phyloP scores from a whole-genome alignment of 2,797 vertebrate genomes.

The Oceanodroma leucorhoa region DNA sequence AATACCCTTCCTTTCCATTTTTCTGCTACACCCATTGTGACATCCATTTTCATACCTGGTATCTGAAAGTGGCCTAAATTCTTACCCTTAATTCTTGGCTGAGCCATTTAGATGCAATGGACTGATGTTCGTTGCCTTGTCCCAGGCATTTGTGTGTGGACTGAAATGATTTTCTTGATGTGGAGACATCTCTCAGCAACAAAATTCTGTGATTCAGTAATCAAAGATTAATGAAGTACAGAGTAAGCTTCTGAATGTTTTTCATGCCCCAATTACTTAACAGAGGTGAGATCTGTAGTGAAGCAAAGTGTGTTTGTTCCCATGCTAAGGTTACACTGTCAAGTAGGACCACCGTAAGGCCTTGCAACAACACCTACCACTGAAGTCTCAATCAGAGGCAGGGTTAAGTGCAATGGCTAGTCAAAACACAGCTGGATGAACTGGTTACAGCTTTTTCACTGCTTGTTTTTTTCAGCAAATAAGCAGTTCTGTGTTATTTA shows the following conservation, averaged over 20 bases:
- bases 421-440: background rate
- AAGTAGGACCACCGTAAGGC: background rate
- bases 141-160: background rate
- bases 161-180: background rate
- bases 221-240: constrained; percentile 28
- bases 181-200: background rate
- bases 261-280: background rate
- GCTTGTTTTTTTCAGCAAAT: background rate
- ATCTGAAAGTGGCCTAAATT: background rate
- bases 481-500: background rate
- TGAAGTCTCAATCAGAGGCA: background rate
- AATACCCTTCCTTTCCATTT: background rate
- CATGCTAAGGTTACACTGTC: background rate
- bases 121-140: background rate
- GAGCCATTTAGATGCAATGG: background rate
- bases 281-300: background rate
- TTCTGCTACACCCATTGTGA: background rate
- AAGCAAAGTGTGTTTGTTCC: background rate
- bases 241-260: background rate
- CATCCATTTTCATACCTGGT: background rate
- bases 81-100: background rate
- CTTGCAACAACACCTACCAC: background rate
- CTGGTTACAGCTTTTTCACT: background rate
- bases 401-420: background rate
- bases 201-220: constrained; percentile 11